Conservation (phyloP, 2,113 vertebrate genomes). For the Dendrocopos noguchii region DNA sequence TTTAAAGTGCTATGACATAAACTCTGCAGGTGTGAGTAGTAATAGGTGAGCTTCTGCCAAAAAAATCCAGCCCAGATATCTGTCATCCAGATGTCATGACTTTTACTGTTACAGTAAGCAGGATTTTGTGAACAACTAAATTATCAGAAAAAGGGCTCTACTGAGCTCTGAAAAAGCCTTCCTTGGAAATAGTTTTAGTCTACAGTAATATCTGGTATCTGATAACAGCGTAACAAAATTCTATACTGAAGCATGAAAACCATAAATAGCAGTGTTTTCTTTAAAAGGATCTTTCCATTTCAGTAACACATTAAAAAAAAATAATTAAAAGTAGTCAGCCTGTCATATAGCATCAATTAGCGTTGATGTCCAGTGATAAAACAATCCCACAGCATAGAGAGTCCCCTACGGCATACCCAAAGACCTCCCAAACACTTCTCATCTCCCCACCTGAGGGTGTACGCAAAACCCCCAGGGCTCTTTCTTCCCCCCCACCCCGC, state of each 20-base stretch:
- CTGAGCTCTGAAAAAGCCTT: not conserved
- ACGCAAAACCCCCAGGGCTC: too few relatives aligned
- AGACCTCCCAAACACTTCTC: too few relatives aligned
- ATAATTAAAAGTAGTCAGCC: not conserved
- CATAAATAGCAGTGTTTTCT: not conserved
- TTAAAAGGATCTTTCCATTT: not conserved
- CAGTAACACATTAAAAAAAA: not conserved
- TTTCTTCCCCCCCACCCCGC: too few relatives aligned
- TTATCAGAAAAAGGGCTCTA: not conserved
- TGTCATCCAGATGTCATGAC: not conserved
- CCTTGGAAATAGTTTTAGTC: not conserved
- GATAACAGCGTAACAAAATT: not conserved
- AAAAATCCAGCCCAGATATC: not conserved
- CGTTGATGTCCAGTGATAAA: not conserved
- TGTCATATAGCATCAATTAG: not conserved
- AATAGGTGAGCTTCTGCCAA: slow-evolving; percentile 6
- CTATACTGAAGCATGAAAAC: not conserved
- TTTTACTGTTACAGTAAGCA: slow-evolving; percentile 4
- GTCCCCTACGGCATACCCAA: too few relatives aligned
- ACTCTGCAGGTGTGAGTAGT: not conserved
- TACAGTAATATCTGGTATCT: not conserved
- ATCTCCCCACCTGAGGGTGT: too few relatives aligned
- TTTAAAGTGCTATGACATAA: not conserved
- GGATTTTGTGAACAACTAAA: not conserved
- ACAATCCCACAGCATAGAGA: too few relatives aligned